Conservation (phyloP, 1,140 invertebrate genomes). For the Trinorchestia longiramus region DNA sequence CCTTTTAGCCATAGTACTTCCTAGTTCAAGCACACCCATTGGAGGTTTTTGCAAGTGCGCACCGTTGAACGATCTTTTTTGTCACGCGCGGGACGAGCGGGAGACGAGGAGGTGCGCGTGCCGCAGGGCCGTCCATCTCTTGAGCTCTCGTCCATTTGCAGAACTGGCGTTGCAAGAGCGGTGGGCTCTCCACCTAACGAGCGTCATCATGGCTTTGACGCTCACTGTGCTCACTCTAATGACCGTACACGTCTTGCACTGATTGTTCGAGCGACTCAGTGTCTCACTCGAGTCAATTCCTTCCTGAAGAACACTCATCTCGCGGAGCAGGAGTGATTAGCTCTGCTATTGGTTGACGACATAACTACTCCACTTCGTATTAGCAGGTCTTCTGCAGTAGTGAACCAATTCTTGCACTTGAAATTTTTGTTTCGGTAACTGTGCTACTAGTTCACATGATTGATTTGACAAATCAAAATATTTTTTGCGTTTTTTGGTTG, state of each 20-base stretch:
- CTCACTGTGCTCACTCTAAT: conserved; percentile 38
- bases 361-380: not conserved
- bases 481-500: not conserved
- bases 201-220: conserved; percentile 35
- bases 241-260: conserved; percentile 34
- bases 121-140: not conserved
- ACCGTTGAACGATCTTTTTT: not conserved
- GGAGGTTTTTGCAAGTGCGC: not conserved
- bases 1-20: not conserved
- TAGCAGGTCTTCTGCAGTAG: not conserved
- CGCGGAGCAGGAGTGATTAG: not conserved
- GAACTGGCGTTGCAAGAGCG: conserved; percentile 2
- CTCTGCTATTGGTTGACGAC: not conserved
- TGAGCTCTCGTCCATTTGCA: conserved; percentile 20
- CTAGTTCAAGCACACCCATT: not conserved
- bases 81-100: not conserved
- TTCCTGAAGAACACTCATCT: not conserved
- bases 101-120: not conserved
- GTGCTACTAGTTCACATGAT: not conserved
- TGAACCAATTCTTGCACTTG: not conserved
- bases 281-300: not conserved
- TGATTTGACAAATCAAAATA: not conserved
- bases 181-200: conserved; percentile 26
- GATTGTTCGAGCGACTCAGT: not conserved
- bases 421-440: not conserved